These are phyloP conservation scores for Galaxias olidus DNA, from an alignment of 2,797 vertebrate genomes.

Conservation along the genomic window DNA sequence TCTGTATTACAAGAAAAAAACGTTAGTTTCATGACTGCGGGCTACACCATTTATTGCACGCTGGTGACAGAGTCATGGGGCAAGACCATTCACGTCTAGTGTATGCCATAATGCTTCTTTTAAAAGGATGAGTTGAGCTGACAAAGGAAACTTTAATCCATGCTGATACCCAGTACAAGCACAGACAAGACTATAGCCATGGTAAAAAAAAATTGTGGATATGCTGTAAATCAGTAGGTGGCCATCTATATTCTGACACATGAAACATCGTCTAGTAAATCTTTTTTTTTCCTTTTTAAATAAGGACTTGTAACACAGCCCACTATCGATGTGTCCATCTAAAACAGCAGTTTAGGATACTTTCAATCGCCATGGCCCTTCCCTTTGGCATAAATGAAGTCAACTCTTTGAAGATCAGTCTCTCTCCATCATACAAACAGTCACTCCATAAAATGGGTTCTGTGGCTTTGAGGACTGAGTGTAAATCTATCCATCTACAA, in stretches of 20 bases:
- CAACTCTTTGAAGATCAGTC: neutral
- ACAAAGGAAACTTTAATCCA: neutral
- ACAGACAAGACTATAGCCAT: neutral
- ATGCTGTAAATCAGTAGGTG: no score
- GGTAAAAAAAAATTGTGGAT: no score
- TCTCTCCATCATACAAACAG: neutral
- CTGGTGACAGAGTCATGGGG: neutral
- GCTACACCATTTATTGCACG: neutral
- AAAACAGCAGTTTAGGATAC: no score
- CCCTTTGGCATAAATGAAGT: no score
- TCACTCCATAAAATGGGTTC: neutral
- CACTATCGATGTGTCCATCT: no score
- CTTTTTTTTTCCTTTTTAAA: no score
- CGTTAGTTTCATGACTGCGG: no score
- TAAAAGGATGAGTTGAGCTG: neutral
- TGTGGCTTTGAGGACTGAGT: neutral
- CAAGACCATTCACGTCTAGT: constrained; percentile 5
- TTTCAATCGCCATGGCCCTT: no score
- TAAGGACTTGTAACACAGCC: no score
- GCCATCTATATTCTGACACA: no score
- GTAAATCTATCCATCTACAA: neutral
- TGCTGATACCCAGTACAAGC: neutral
- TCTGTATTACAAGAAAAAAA: no score
- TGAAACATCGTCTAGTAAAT: no score
- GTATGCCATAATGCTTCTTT: constrained; percentile 9